phyloP scores from a whole-genome alignment of 2,113 vertebrate genomes.

The Lichenostomus cassidix region DNA sequence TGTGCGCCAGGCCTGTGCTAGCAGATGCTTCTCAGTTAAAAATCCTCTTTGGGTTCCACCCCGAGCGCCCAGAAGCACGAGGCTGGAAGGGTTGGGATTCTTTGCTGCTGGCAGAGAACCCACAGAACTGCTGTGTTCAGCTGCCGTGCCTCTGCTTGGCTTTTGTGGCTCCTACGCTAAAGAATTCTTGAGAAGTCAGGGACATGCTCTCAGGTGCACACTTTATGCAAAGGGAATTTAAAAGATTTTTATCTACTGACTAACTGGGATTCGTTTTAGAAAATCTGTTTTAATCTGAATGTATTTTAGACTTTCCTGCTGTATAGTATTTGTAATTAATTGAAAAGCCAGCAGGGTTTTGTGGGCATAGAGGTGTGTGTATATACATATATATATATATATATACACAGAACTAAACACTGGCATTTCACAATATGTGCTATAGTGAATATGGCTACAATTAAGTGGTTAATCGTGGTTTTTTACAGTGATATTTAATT shows the following conservation, averaged over 20 bases:
- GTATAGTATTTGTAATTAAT: neutral
- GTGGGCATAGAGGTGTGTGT: rapidly evolving
- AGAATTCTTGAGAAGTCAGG: neutral
- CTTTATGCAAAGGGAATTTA: neutral
- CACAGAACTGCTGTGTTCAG: rapidly evolving
- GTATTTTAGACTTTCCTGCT: neutral
- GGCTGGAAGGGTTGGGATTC: neutral
- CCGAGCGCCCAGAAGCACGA: rapidly evolving
- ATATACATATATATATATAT: neutral
- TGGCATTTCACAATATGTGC: neutral
- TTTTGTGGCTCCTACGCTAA: rapidly evolving
- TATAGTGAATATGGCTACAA: neutral
- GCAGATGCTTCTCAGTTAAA: neutral
- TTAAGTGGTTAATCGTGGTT: rapidly evolving
- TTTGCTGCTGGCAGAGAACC: neutral
- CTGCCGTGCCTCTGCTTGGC: neutral
- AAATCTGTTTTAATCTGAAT: neutral
- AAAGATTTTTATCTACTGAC: neutral
- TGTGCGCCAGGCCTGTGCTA: rapidly evolving
- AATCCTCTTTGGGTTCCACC: neutral
- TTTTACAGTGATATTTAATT: neutral
- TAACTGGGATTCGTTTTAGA: neutral
- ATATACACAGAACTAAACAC: neutral
- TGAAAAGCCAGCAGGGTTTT: neutral
- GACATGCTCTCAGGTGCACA: rapidly evolving